A percentile compares a stretch with the other conserved stretches of the same genome.
These are phyloP conservation scores for Anhinga rufa DNA, from an alignment of 2,113 vertebrate species.

Conservation along the genomic window DNA sequence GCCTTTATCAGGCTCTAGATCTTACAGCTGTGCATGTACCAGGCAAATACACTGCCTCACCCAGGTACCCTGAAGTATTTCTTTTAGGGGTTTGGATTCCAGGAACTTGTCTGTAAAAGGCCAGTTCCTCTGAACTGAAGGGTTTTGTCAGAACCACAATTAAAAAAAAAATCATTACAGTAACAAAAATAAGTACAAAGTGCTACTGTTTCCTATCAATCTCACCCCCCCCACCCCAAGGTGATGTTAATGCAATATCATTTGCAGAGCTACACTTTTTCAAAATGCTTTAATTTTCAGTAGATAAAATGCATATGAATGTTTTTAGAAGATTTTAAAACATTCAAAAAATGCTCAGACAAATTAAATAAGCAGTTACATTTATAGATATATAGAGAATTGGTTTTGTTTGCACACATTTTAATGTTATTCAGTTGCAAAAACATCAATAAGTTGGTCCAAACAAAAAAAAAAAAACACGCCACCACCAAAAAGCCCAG, in stretches of 20 bases:
- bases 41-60: not conserved
- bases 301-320: not conserved
- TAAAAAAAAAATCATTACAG: not conserved
- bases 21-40: no score
- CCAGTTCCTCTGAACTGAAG: not conserved
- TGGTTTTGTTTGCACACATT: not conserved
- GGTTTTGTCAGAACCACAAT: not conserved
- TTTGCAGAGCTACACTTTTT: not conserved
- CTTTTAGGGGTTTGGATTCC: not conserved
- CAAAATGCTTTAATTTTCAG: conserved; percentile 27
- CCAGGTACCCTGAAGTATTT: accelerated
- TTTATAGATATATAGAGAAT: not conserved
- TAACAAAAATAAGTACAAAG: not conserved
- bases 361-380: conserved; percentile 36
- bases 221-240: not conserved
- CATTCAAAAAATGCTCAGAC: conserved; percentile 27
- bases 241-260: not conserved
- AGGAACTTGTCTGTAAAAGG: not conserved
- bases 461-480: not conserved
- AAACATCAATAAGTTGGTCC: conserved; percentile 63
- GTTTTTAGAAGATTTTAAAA: conserved; percentile 29
- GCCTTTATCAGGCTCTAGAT: not conserved
- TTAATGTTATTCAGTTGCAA: not conserved
- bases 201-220: not conserved
- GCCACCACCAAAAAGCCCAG: not conserved